These are phyloP conservation scores for Aphyosemion australe DNA, from an alignment of 2,113 vertebrate species.

Conservation along the genomic window DNA sequence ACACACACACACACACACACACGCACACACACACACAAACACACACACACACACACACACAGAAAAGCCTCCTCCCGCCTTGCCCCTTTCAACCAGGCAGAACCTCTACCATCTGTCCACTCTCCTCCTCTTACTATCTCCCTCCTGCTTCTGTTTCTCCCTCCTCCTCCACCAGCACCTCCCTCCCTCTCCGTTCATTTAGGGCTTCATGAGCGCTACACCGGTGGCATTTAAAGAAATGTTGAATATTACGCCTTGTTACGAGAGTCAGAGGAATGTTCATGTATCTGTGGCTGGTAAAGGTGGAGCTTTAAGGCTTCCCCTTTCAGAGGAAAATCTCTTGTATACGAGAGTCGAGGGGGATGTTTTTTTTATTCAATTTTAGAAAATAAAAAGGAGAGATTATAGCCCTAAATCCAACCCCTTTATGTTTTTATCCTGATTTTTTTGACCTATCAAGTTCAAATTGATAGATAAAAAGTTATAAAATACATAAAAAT, in stretches of 20 bases:
- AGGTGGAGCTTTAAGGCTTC: too few species aligned
- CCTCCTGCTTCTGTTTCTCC: conserved; percentile 25
- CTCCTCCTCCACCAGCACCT: conserved; percentile 7
- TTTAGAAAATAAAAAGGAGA: too few species aligned
- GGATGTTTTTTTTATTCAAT: too few species aligned
- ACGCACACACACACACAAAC: conserved; percentile 25
- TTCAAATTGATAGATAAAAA: too few species aligned
- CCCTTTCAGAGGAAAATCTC: too few species aligned
- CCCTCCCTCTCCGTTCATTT: conserved; percentile 12
- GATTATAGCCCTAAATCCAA: too few species aligned
- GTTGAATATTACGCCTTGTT: conserved; percentile 10
- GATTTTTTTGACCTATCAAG: too few species aligned
- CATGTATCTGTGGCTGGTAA: background rate
- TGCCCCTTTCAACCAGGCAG: conserved; percentile 72
- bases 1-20: conserved; percentile 25
- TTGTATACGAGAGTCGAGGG: too few species aligned
- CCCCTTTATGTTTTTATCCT: too few species aligned
- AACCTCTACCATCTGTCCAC: conserved; percentile 76
- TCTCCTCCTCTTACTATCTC: conserved; percentile 32
- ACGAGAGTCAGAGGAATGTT: background rate
- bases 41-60: conserved; percentile 25
- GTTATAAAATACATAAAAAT: too few species aligned
- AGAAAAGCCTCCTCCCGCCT: conserved; percentile 41
- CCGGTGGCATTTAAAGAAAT: conserved; percentile 41
- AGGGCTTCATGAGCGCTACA: conserved; percentile 14